Percentiles rank a stretch among this genome's conserved stretches.
These are phyloP conservation scores for Diabrotica balteata DNA, from an alignment of 2,888 invertebrate genomes.

Conservation along the genomic window DNA sequence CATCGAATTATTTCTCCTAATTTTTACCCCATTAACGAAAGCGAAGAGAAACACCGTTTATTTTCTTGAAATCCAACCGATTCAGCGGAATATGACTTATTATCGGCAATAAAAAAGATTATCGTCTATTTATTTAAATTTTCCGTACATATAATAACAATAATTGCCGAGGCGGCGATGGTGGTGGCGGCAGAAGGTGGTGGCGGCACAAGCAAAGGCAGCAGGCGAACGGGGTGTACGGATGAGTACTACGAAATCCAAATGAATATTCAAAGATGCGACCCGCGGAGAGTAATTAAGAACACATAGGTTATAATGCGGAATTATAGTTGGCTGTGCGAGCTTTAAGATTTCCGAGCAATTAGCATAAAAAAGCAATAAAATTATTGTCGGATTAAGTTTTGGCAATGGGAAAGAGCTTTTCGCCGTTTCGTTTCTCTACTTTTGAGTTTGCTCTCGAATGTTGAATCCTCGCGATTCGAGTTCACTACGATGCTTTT, in stretches of 20 bases:
- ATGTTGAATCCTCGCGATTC: background rate
- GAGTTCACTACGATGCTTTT: background rate
- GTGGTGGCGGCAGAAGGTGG: too few species aligned
- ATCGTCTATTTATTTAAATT: conserved; percentile 42
- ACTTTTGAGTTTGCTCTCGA: conserved; percentile 10
- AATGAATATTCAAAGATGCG: conserved; percentile 43
- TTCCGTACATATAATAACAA: conserved; percentile 30
- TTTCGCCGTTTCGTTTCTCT: conserved; percentile 12
- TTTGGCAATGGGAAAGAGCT: conserved; percentile 37
- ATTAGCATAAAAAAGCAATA: conserved; percentile 54
- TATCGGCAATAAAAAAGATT: conserved; percentile 39
- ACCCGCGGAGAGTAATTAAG: conserved; percentile 49
- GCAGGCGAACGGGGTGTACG: background rate
- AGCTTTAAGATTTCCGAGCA: conserved; percentile 39
- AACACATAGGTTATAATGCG: conserved; percentile 56
- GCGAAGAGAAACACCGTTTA: too few species aligned
- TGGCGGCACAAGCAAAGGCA: too few species aligned
- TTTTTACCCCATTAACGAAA: too few species aligned
- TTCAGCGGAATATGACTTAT: conserved; percentile 36
- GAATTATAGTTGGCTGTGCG: conserved; percentile 45
- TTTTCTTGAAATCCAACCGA: conserved; percentile 6
- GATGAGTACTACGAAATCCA: conserved; percentile 28
- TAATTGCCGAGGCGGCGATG: conserved; percentile 24
- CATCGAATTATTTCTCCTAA: too few species aligned
- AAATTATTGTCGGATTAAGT: conserved; percentile 48